phyloP scores from a whole-genome alignment of 92 coral and sea anemone genomes.

The Chrysogorgia sp. region DNA sequence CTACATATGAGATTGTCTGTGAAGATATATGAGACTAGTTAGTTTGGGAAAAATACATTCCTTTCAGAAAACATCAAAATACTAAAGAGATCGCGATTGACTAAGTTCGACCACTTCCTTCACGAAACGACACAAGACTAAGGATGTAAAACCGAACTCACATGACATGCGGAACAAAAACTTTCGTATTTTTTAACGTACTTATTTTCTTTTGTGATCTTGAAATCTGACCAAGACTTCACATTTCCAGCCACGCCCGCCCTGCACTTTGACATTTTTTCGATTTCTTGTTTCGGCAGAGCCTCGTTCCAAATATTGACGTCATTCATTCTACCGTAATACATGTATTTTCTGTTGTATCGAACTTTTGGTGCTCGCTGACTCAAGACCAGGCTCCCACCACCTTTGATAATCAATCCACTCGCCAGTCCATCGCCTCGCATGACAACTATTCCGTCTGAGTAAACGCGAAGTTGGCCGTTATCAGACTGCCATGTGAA shows the following conservation, averaged over 20 bases:
- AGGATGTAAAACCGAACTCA: no score
- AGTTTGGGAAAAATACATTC: no score
- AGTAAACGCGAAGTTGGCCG: neutral
- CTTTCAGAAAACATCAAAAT: no score
- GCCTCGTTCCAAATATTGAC: slow-evolving; percentile 20
- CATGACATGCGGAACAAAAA: no score
- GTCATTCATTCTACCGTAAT: slow-evolving; percentile 14
- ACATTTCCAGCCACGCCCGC: slow-evolving; percentile 32
- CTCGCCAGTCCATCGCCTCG: neutral
- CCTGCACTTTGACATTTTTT: slow-evolving; percentile 1
- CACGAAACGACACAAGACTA: no score
- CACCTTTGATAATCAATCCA: neutral
- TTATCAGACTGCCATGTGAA: slow-evolving; percentile 24
- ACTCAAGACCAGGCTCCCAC: slow-evolving; percentile 8
- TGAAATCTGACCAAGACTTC: slow-evolving; percentile 36
- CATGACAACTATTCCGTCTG: neutral
- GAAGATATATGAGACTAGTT: no score
- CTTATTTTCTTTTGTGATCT: no score
- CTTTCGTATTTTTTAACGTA: no score
- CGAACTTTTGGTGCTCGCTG: neutral
- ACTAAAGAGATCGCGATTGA: no score
- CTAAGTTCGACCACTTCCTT: no score
- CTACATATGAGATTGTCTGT: no score
- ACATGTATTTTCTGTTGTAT: neutral
- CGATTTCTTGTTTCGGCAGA: neutral